Base-by-base conservation (phyloP, 2,797 vertebrate species). In the Manis crassicaudata region DNA sequence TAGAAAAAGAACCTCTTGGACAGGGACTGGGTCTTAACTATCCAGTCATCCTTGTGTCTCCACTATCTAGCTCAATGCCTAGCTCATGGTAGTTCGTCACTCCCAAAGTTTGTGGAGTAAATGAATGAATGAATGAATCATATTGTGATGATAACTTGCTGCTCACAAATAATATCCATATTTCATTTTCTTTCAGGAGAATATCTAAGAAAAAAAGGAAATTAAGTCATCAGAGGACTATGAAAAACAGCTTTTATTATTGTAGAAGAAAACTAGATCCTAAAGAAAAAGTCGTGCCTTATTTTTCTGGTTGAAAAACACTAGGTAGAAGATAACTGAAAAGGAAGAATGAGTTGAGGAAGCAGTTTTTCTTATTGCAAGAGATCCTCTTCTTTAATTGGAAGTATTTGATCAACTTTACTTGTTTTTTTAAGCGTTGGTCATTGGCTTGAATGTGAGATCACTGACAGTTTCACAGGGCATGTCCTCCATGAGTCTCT, bases 161-260 rank as follows among this genome's bases (percentile, higher is more conserved):
- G 43, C 56, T 87, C 29, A 79, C 8, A 58, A 85, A 72, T 92
- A 73, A 82, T 93, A 92, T 92, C 77, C 32, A 80, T 79, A 7
- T 63, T 97, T 18, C 94, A 18, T 72, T 90, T 93, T 13, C 43
- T 98, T 98, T 82, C 20, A 98, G 98, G 96, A 0, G 97, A 98
- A 2, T 98, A 98, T 94, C 98, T 98, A 37, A 98, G 98, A 96
- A 95, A 96, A 84, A 98, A 98, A 95, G 97, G 96, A 81, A 96
- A 25, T 76, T 98, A 97, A 98, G 77, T 94, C 85, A 95, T 29
- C 79, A 97, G 81, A 97, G 72, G 96, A 84, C 37, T 17, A 77
- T 37, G 65, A 90, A 97, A 79, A 90, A 82, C 87, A 94, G 76
- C 80, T 43, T 77, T 75, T 70, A 50, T 75, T 88, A 76, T 72